phyloP scores from a whole-genome alignment of 2,113 vertebrate species.

The human (Homo sapiens) region DNA sequence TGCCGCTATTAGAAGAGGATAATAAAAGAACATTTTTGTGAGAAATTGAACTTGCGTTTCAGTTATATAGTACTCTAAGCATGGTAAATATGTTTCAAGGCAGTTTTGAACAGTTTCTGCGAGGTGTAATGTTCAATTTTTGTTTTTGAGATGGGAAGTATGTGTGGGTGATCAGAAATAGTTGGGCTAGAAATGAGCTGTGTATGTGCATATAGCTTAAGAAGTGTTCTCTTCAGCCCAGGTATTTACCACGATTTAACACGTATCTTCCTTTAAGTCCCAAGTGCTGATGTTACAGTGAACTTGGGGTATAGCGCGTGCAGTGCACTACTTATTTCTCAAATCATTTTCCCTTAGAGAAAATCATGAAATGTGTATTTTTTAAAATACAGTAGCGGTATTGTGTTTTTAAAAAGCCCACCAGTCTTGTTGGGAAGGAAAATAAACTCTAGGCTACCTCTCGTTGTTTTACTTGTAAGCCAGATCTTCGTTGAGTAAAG shows the following conservation, averaged over 20 bases:
- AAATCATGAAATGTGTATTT: neutral
- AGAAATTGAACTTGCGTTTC: neutral
- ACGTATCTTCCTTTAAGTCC: slow-evolving; percentile 11
- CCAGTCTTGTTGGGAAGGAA: neutral
- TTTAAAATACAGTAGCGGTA: neutral
- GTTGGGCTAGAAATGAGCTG: neutral
- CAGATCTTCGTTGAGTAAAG: neutral
- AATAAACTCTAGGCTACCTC: neutral
- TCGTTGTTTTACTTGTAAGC: neutral
- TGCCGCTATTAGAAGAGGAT: neutral
- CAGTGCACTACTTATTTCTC: neutral
- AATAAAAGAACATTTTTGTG: neutral
- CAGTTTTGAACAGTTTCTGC: neutral
- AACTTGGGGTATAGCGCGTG: slow-evolving; percentile 47
- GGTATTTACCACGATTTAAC: neutral
- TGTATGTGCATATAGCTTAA: fast-evolving
- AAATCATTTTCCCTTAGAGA: neutral
- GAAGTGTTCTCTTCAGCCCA: neutral
- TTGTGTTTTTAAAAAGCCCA: neutral
- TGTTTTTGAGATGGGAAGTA: neutral
- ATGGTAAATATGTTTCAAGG: neutral
- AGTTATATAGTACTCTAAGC: neutral
- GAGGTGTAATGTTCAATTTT: neutral
- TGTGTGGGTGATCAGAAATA: neutral
- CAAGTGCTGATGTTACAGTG: slow-evolving; percentile 60